Base-by-base conservation (phyloP, 2,797 vertebrate genomes). In the Arctocebus calabarensis region DNA sequence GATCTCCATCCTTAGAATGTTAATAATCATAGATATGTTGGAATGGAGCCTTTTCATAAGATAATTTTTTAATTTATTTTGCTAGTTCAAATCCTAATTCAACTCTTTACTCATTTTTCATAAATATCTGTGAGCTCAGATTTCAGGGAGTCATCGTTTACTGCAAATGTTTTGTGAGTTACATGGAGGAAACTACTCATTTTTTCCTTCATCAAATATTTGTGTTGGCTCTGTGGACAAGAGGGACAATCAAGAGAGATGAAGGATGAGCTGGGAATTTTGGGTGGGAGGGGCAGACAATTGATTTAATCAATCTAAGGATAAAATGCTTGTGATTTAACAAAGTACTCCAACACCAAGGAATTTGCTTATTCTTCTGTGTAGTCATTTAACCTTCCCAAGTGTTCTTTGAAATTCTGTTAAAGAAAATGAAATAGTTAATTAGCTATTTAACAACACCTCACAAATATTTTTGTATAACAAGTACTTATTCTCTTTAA, bases 201-300 rank as follows among this genome's bases (percentile, higher is more conserved):
- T 71, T 48, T 81, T 87, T 71, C 55, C 22, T 45, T 91, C 17
- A 70, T 25, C 79, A 91, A 93, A 73, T 90, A 82, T 84, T 90
- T 92, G 82, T 82, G 17, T 85, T 90, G 52, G 37, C 37, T 86
- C 43, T 34, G 23, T 74, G 45, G 17, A 57, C 22, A 64, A 77
- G 62, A 74, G 22, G 20, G 57, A 52, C 0, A 12, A 74, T 45
- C 68, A 83, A 40, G 27, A 45, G 82, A 84, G 57, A 73, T 17
- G n/a, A 87, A 3, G 11, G 62, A 11, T 22, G 55, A 82, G 43
- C 20, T 27, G 40, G 62, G 22, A 27, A 85, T 91, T 55, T 32
- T 4, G 23, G 62, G n/a, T 37, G 17, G 7, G 10, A 40, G 16
- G 7, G 5, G n/a, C 27, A 14, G 20, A 55, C 27, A 45, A 32